Percentiles rank a stretch among this genome's conserved stretches.
Evolutionary conservation across 2,113 vertebrate genomes (phyloP).

Genomic region (Mormoops blainvillei): DNA sequence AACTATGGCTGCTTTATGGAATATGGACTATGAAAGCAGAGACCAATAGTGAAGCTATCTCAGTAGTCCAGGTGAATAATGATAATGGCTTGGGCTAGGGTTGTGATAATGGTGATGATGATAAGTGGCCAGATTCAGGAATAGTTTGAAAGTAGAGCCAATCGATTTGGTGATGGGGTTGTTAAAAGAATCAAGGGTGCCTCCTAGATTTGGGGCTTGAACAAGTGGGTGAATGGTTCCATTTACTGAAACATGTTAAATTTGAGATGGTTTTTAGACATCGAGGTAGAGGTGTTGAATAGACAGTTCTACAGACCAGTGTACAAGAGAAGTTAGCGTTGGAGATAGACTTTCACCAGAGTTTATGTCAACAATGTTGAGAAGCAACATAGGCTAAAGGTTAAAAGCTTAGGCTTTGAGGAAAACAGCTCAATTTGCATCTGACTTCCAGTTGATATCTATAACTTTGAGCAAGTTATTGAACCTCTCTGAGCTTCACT

Average conservation of each 20-base stretch:
- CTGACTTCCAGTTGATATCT: neutral
- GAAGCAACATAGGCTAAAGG: neutral
- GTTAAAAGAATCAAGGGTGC: neutral
- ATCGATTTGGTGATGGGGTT: neutral
- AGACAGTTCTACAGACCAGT: neutral
- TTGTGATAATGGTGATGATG: neutral
- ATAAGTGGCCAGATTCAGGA: neutral
- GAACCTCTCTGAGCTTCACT: neutral
- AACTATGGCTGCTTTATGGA: neutral
- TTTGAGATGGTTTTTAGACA: neutral
- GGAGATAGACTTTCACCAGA: neutral
- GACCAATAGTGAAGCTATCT: neutral
- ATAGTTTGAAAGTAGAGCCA: constrained; percentile 4
- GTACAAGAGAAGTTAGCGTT: neutral
- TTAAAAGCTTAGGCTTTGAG: neutral
- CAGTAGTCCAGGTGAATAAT: neutral
- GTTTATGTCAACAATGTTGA: neutral
- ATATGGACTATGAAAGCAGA: neutral
- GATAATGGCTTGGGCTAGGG: neutral
- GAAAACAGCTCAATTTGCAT: neutral
- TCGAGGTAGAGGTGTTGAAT: neutral
- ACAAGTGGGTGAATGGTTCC: neutral
- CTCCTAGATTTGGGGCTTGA: neutral
- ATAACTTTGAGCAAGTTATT: neutral
- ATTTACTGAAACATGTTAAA: neutral